Percentiles rank a stretch among this genome's conserved stretches.
Evolutionary conservation across 2,113 vertebrate species (phyloP).

Genomic region (Falco punctatus): DNA sequence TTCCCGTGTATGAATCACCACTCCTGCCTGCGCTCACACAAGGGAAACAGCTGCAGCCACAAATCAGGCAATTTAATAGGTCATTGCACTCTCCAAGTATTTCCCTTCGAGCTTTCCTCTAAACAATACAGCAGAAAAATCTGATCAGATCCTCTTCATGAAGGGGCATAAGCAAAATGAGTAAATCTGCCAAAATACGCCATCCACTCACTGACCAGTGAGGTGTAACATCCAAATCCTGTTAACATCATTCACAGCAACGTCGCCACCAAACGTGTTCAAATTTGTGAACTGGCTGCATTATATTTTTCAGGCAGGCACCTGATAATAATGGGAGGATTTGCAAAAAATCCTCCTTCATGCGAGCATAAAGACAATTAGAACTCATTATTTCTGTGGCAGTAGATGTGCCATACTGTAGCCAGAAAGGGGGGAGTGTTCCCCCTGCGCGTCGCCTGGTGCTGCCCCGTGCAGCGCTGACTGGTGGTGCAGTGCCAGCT

Average conservation of each 20-base stretch:
- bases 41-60: not conserved
- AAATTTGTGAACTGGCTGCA: not conserved
- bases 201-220: not conserved
- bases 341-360: not conserved
- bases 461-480: not conserved
- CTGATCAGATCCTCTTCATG: constrained; percentile 12
- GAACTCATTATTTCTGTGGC: not conserved
- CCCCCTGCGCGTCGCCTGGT: not conserved
- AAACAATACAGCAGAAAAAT: not conserved
- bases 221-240: constrained; percentile 1
- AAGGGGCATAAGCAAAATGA: not conserved
- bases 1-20: not conserved
- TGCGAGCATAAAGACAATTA: not conserved
- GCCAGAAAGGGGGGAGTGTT: not conserved
- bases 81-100: not conserved
- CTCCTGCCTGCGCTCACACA: not conserved
- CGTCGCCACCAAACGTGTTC: not conserved
- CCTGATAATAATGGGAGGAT: not conserved
- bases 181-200: not conserved
- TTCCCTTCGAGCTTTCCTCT: not conserved
- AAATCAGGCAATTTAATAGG: constrained; percentile 18
- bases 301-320: not conserved
- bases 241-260: not conserved
- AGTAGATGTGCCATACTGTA: not conserved
- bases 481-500: not conserved